A percentile compares a stretch with the other conserved stretches of the same genome.
Evolutionary conservation across 2,797 vertebrate species (phyloP).

Genomic region (Gymnothorax reevesii): DNA sequence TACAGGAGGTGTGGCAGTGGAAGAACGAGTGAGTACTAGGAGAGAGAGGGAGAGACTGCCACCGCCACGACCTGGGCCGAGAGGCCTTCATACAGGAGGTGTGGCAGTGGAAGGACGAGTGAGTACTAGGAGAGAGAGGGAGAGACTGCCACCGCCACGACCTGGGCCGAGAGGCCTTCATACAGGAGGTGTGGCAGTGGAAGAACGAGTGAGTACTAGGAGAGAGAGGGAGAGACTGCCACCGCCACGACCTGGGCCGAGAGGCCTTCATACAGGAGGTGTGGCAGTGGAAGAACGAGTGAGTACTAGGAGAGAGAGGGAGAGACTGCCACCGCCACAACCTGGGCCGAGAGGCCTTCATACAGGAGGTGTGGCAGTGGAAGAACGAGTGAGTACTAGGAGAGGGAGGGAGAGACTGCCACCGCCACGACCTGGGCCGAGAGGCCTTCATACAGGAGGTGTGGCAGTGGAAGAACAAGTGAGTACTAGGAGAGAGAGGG

Average conservation of each 20-base stretch:
- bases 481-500: conserved; percentile 47
- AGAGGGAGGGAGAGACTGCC: not conserved
- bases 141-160: conserved; percentile 82
- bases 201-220: conserved; percentile 83
- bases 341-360: conserved; percentile 82
- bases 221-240: not conserved
- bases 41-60: not conserved
- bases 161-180: conserved; percentile 82
- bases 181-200: conserved; percentile 90
- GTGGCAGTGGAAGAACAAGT: conserved; percentile 95
- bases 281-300: conserved; percentile 95
- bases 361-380: conserved; percentile 90
- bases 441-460: conserved; percentile 83
- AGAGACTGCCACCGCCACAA: conserved; percentile 82
- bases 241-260: conserved; percentile 85
- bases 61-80: conserved; percentile 85
- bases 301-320: conserved; percentile 47
- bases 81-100: conserved; percentile 83
- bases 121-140: conserved; percentile 47
- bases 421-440: conserved; percentile 85
- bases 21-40: conserved; percentile 83
- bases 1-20: conserved; percentile 90
- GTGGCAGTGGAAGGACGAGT: conserved; percentile 95
- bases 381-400: conserved; percentile 83
- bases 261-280: conserved; percentile 83